A percentile compares a stretch with the other conserved stretches of the same genome.
phyloP scores from a whole-genome alignment of 2,797 vertebrate genomes.

The Champsocephalus gunnari region DNA sequence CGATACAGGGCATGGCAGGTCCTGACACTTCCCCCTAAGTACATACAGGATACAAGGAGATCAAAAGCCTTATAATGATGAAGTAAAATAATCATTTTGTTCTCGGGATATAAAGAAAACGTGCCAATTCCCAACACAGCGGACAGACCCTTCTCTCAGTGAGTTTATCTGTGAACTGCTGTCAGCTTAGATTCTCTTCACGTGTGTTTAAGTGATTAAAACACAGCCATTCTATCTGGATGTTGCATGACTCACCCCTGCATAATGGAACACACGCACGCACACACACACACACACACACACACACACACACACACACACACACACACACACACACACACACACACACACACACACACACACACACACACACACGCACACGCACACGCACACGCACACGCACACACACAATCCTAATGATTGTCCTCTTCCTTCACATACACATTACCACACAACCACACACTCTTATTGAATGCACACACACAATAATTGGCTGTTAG shows the following conservation, averaged over 20 bases:
- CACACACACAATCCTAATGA: conserved; percentile 9
- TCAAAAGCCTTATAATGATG: no score
- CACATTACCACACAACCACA: conserved; percentile 16
- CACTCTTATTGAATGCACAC: neutral
- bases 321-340: conserved; percentile 5
- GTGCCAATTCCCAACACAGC: neutral
- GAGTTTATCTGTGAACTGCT: neutral
- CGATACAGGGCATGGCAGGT: no score
- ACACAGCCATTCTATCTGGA: neutral
- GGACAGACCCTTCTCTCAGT: neutral
- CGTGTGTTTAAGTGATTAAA: neutral
- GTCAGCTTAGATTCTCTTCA: neutral
- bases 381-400: neutral
- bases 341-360: neutral
- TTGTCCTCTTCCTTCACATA: neutral
- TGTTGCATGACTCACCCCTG: neutral
- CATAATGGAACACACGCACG: neutral
- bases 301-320: conserved; percentile 1
- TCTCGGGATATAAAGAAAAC: no score
- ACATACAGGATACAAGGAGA: no score
- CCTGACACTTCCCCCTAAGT: no score
- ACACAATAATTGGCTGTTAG: conserved; percentile 48
- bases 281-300: conserved; percentile 1
- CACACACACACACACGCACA: conserved; percentile 4
- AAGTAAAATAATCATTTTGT: no score